Percentiles rank a stretch among this genome's conserved stretches.
Conservation (phyloP, 1,140 invertebrate species). For the Achatina immaculata region DNA sequence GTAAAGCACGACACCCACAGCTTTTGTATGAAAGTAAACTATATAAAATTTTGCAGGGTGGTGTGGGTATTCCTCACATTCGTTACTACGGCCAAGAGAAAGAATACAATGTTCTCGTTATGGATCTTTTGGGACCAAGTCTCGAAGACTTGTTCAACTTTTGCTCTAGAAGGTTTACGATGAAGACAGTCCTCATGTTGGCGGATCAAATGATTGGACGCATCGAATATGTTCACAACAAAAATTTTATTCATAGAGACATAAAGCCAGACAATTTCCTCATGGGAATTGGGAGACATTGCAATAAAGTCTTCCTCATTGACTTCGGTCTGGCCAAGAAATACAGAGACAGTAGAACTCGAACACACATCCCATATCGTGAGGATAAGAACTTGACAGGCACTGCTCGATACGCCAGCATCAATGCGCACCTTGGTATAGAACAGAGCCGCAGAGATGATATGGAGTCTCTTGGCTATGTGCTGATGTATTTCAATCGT, state of each 20-base stretch:
- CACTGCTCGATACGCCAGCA: conserved; percentile 90
- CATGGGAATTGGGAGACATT: conserved; percentile 94
- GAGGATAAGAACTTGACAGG: conserved; percentile 98
- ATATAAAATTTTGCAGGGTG: conserved; percentile 88
- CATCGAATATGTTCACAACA: conserved; percentile 97
- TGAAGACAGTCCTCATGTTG: conserved; percentile 72
- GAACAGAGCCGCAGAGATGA: conserved; percentile 86
- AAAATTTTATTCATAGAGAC: conserved; percentile 82
- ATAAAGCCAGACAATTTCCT: conserved; percentile 72
- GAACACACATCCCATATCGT: conserved; percentile 90
- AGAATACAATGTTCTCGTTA: conserved; percentile 70
- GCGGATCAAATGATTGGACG: conserved; percentile 78
- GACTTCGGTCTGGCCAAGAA: conserved; percentile 98
- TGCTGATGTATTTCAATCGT: conserved; percentile 95
- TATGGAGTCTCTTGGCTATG: conserved; percentile 96
- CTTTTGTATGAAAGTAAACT: conserved; percentile 95
- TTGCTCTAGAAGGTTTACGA: conserved; percentile 69
- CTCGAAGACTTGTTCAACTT: conserved; percentile 72
- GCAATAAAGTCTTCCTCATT: conserved; percentile 96
- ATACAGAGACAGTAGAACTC: conserved; percentile 88
- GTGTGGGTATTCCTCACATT: conserved; percentile 90
- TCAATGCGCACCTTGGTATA: conserved; percentile 93
- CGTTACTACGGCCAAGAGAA: conserved; percentile 98
- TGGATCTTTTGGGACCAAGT: conserved; percentile 71
- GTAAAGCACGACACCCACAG: conserved; percentile 94